phyloP scores from a whole-genome alignment of 2,113 vertebrate species.

The Gobio gobio region DNA sequence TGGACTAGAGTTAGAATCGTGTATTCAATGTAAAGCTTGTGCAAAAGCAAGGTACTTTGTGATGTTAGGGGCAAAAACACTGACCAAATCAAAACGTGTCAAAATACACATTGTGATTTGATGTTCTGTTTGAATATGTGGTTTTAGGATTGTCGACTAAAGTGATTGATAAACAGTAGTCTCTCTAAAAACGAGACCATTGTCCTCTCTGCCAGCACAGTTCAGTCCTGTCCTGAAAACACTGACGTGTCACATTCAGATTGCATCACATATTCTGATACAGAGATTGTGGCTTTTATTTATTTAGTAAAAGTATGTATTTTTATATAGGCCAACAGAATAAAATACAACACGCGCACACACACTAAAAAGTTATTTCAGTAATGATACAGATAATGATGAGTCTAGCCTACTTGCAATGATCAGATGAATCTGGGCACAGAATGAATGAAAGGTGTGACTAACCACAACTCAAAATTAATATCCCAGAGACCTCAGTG shows the following conservation, averaged over 20 bases:
- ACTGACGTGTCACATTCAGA: slow-evolving; percentile 79
- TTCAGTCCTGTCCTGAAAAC: not conserved
- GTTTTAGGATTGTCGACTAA: not conserved
- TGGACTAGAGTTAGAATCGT: not conserved
- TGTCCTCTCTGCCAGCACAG: not conserved
- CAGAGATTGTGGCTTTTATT: not conserved
- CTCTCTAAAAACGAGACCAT: not conserved
- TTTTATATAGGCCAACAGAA: not conserved
- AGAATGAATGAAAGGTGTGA: slow-evolving; percentile 52
- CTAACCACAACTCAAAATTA: not conserved
- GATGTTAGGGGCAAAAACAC: not conserved
- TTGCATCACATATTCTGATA: slow-evolving; percentile 65
- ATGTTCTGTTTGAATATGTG: not conserved
- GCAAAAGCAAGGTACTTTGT: not conserved
- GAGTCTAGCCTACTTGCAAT: slow-evolving; percentile 13
- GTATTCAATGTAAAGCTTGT: not conserved
- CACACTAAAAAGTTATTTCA: not conserved
- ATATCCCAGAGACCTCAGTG: not conserved
- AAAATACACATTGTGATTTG: not conserved
- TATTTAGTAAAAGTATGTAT: not conserved
- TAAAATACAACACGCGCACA: not conserved
- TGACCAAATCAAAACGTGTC: not conserved
- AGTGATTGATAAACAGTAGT: not conserved
- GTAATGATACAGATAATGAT: not conserved
- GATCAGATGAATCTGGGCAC: slow-evolving; percentile 7